Base-by-base conservation (phyloP, 2,113 vertebrate species). In the Calonectris borealis region DNA sequence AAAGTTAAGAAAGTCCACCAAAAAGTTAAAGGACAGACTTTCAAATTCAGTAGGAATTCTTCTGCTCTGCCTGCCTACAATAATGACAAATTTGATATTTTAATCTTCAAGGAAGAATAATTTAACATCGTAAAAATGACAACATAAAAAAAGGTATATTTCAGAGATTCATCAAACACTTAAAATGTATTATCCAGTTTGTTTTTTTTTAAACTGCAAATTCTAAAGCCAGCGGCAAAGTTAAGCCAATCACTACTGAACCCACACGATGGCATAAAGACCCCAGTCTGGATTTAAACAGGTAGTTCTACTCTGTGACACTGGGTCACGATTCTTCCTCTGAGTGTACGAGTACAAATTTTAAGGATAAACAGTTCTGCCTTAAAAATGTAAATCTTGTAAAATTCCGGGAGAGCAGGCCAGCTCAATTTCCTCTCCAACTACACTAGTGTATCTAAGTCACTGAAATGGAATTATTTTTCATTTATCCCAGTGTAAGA, bases 381-480 rank as follows among this genome's bases (percentile, higher is more conserved):
- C 49, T 82, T 92, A 83, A 91, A 94, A 94, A 94, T 61, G 3
- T 24, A 94, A 72, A 91, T 87, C 24, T 86, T 70, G 22, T n/a
- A 29, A 84, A 85, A 93, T 84, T 61, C 27, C 69, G 34, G 40
- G 40, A 84, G 1, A 81, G 14, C 31, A 95, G 65, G 26, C 19
- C 79, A 92, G 65, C 52, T 90, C 38, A 62, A 40, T 82, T 94
- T 86, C 61, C 20, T 90, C 55, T 70, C n/a, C n/a, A 79, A 21
- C 26, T 71, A 71, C 25, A 49, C 32, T 34, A 58, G 51, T 31
- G 14, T 55, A 78, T 57, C 61, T 86, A 77, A 91, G 36, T 54
- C 70, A 92, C 31, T 32, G 58, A 92, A 92, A 90, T 86, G 65
- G 49, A 92, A 94, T 93, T 86, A 88, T 68, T 94, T 57, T 54